Evolutionary conservation across 2,113 vertebrate species (phyloP).

Genomic region (Epinephelus lanceolatus): DNA sequence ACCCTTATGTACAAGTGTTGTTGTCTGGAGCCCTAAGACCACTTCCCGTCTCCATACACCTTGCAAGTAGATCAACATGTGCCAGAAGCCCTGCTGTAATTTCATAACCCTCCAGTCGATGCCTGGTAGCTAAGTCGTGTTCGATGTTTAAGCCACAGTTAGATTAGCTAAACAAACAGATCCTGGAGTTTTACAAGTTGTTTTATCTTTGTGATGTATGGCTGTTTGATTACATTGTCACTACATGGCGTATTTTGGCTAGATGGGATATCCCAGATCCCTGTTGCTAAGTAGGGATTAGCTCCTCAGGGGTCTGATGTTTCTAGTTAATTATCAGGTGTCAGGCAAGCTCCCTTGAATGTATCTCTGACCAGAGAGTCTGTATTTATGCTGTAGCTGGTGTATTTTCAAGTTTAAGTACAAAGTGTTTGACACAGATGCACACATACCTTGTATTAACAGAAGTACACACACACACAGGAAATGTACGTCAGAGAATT

Average conservation of each 20-base stretch:
- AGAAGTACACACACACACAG: background rate
- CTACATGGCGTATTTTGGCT: slow-evolving; percentile 12
- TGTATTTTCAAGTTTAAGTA: background rate
- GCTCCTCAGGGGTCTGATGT: slow-evolving; percentile 43
- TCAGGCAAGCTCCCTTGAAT: slow-evolving; percentile 5
- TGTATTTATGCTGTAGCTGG: background rate
- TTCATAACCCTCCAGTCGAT: background rate
- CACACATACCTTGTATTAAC: background rate
- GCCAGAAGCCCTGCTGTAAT: too few species aligned
- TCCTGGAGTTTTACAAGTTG: background rate
- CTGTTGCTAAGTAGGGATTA: slow-evolving; percentile 39
- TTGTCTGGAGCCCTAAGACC: background rate
- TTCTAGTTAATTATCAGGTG: slow-evolving; percentile 29
- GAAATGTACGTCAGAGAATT: background rate
- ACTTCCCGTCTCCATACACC: too few species aligned
- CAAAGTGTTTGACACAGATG: background rate
- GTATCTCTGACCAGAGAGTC: background rate
- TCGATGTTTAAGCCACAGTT: too few species aligned
- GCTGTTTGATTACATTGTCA: slow-evolving; percentile 7
- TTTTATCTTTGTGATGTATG: background rate
- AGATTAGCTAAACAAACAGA: too few species aligned
- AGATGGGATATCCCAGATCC: slow-evolving; percentile 53
- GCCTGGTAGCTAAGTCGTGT: too few species aligned
- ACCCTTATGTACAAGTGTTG: background rate
- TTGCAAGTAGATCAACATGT: too few species aligned